A percentile compares a stretch with the other conserved stretches of the same genome.
Conservation (phyloP, 2,888 invertebrate genomes). For the Drosophila kokeensis region DNA sequence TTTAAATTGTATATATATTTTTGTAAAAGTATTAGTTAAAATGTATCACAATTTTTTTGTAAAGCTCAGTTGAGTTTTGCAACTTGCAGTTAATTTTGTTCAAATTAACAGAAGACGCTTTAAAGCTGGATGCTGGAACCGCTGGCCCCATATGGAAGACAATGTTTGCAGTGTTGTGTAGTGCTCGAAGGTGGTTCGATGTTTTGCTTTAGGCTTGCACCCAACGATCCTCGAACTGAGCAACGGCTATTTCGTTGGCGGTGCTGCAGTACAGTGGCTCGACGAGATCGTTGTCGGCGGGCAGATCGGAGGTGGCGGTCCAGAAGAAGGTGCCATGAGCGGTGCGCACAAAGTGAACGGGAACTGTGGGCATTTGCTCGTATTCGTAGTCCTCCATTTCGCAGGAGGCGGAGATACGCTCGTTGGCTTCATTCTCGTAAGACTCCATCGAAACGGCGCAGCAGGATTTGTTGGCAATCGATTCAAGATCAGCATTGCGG, state of each 20-base stretch:
- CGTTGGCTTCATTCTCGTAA: conserved; percentile 82
- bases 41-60: conserved; percentile 77
- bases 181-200: conserved; percentile 2
- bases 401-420: conserved; percentile 77
- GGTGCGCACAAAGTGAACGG: conserved; percentile 92
- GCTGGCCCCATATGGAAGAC: conserved; percentile 67
- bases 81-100: conserved; percentile 69
- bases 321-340: conserved; percentile 94
- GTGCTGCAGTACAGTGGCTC: conserved; percentile 83
- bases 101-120: conserved; percentile 72
- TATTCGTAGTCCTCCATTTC: conserved; percentile 82
- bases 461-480: conserved; percentile 70
- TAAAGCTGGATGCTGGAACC: conserved; percentile 64
- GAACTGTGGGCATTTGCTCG: conserved; percentile 84
- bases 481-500: conserved; percentile 82
- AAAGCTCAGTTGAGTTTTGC: conserved; percentile 67
- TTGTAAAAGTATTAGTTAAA: conserved; percentile 61
- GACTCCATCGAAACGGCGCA: conserved; percentile 86
- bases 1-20: conserved; percentile 55
- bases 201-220: conserved; percentile 88
- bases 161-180: conserved; percentile 40
- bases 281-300: conserved; percentile 83
- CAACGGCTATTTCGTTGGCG: conserved; percentile 81
- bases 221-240: conserved; percentile 87
- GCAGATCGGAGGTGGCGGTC: conserved; percentile 87